phyloP scores from a whole-genome alignment of 2,113 vertebrate species.

The Callocephalon fimbriatum region DNA sequence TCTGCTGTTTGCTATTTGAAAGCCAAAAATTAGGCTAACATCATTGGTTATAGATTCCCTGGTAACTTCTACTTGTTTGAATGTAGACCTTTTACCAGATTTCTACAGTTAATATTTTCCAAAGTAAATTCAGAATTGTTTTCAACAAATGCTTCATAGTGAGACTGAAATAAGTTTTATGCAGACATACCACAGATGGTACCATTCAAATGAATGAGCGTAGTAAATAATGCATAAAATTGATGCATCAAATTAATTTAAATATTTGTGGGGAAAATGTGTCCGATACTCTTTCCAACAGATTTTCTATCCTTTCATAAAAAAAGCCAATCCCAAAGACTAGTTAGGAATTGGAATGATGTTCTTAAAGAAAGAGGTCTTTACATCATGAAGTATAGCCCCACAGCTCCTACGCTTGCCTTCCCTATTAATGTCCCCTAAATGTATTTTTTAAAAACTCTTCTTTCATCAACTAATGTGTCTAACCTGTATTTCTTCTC shows the following conservation, averaged over 20 bases:
- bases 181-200: slow-evolving; percentile 7
- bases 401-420: not conserved
- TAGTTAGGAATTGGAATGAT: not conserved
- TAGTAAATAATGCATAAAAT: not conserved
- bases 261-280: not conserved
- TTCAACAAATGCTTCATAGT: not conserved
- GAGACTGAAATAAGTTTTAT: not conserved
- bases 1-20: not conserved
- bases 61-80: not conserved
- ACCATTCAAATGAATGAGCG: not conserved
- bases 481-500: not conserved
- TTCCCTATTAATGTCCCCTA: not conserved
- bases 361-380: not conserved
- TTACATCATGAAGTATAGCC: not conserved
- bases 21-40: not conserved
- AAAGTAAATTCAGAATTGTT: slow-evolving; percentile 9
- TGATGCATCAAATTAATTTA: not conserved
- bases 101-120: not conserved
- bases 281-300: not conserved
- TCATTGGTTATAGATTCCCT: not conserved
- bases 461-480: not conserved
- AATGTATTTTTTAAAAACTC: not conserved
- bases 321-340: not conserved
- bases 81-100: not conserved
- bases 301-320: not conserved